Evolutionary conservation across 2,113 vertebrate species (phyloP).

Genomic region (Rhea americana): DNA sequence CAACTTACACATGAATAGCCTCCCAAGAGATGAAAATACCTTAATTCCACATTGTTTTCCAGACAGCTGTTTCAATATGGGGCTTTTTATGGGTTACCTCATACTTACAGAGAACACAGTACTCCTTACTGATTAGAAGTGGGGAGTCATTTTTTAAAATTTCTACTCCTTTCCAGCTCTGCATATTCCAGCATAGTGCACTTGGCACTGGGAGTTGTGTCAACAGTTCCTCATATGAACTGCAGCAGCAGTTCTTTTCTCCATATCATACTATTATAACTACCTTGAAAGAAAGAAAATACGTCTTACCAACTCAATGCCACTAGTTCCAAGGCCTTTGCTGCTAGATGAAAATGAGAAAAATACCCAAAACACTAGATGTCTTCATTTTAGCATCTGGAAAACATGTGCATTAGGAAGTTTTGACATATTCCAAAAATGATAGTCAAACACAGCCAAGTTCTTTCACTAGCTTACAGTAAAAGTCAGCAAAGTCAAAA

Average conservation of each 20-base stretch:
- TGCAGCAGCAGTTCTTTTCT: background rate
- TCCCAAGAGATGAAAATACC: constrained; percentile 1
- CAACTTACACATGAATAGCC: background rate
- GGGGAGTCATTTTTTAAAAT: background rate
- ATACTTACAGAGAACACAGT: background rate
- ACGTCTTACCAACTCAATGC: background rate
- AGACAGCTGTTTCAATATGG: background rate
- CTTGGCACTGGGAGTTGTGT: background rate
- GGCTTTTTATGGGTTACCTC: background rate
- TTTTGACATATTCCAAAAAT: constrained; percentile 22
- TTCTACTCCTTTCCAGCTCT: background rate
- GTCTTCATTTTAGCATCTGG: constrained; percentile 44
- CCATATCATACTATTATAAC: background rate
- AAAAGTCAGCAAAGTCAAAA: background rate
- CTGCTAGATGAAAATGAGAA: background rate
- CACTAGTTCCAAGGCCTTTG: background rate
- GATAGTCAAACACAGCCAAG: constrained; percentile 20
- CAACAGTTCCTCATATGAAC: background rate
- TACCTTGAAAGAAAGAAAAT: background rate
- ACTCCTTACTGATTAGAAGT: background rate
- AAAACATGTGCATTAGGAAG: background rate
- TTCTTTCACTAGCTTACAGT: background rate
- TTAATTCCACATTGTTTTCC: constrained; percentile 11
- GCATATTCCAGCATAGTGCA: background rate
- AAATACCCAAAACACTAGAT: background rate